Conservation (phyloP, 1,140 invertebrate genomes). For the Tetragnatha versicolor region DNA sequence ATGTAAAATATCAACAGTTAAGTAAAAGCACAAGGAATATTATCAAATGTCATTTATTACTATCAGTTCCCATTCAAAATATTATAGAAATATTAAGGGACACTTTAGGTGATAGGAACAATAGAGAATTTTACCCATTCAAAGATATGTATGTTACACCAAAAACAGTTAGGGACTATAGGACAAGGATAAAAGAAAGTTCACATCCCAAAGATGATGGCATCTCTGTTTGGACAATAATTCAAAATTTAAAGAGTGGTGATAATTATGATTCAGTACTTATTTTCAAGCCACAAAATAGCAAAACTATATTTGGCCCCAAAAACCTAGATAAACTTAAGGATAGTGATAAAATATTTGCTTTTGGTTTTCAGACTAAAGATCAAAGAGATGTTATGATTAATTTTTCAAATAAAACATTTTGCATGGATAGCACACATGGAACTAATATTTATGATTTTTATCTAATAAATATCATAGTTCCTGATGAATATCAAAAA, state of each 20-base stretch:
- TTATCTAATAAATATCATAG: background rate
- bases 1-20: background rate
- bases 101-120: background rate
- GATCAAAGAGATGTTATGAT: background rate
- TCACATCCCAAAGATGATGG: background rate
- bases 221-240: background rate
- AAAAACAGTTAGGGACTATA: background rate
- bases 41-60: background rate
- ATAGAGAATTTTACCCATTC: background rate
- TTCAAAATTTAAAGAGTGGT: background rate
- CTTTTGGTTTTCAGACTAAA: background rate
- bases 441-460: background rate
- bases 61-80: background rate
- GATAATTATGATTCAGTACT: background rate
- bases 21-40: background rate
- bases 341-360: background rate
- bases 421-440: background rate
- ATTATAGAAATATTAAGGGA: background rate
- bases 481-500: background rate
- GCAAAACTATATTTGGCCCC: background rate
- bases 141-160: background rate
- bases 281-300: background rate
- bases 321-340: background rate
- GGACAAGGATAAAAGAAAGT: background rate
- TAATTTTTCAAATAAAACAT: background rate